Percentiles rank a stretch among this genome's conserved stretches.
These are phyloP conservation scores for Perca fluviatilis DNA, from an alignment of 2,113 vertebrate genomes.

Conservation along the genomic window DNA sequence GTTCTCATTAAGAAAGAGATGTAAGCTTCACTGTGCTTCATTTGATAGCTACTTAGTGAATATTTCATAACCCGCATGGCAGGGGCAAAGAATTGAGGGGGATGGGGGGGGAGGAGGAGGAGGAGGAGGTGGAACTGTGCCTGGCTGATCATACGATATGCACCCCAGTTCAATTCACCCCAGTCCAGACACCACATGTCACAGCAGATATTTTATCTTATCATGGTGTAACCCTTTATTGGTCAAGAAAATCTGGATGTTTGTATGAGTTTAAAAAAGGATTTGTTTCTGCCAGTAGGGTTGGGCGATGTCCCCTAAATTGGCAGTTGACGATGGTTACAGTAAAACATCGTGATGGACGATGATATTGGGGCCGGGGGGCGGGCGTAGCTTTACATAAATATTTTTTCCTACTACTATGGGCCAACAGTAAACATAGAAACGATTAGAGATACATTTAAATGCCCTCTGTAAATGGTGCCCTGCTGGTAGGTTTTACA, in stretches of 20 bases:
- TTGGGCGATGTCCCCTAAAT: too few species aligned
- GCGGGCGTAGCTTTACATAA: too few species aligned
- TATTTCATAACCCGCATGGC: constrained; percentile 81
- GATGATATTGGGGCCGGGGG: too few species aligned
- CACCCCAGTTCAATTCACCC: not conserved
- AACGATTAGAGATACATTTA: too few species aligned
- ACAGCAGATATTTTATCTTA: not conserved
- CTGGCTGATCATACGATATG: not conserved
- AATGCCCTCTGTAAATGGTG: too few species aligned
- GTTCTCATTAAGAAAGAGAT: constrained; percentile 29
- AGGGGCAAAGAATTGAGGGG: constrained; percentile 50
- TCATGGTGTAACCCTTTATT: too few species aligned
- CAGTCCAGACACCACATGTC: constrained; percentile 8
- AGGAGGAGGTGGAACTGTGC: constrained; percentile 24
- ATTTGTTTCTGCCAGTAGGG: not conserved
- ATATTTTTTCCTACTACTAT: too few species aligned
- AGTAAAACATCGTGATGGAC: too few species aligned
- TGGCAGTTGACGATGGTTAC: too few species aligned
- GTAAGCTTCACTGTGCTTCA: constrained; percentile 55
- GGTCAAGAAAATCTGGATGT: not conserved
- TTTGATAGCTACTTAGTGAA: constrained; percentile 74
- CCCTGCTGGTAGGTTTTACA: too few species aligned
- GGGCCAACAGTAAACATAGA: too few species aligned
- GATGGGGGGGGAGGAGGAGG: constrained; percentile 14
- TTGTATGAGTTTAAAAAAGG: not conserved